Base-by-base conservation (phyloP, 64 coral and sea anemone species). In the Stichodactyla mertensii region DNA sequence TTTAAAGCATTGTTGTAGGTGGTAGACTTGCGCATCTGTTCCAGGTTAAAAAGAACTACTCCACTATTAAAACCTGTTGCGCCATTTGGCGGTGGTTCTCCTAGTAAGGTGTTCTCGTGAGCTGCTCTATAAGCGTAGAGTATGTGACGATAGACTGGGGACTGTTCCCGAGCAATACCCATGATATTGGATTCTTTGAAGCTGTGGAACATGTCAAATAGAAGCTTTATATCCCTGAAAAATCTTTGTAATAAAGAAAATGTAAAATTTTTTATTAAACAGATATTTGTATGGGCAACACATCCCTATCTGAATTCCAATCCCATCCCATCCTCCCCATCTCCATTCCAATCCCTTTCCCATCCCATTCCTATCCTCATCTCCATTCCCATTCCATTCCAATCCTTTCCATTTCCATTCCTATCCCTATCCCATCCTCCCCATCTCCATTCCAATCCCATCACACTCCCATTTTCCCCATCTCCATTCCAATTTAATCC, bases 21-120 rank as follows among this genome's bases (percentile, higher is more conserved):
- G 14, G 19, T 55, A 53, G 92, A 87, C 56, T 74, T 55, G 1
- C 92, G 89, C 84, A 98, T 98, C 7, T 84, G 86, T 52, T 81
- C 86, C 79, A 98, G 82, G 80, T 98, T 84, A 1, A 98, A 20
- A 15, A 98, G 67, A 52, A 90, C 26, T 13, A 98, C 92, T 51
- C 95, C 95, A 87, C 87, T 94, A 80, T 98, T 98, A 80, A 98
- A 98, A n/a, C 95, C 95, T 77, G 92, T 83, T 52, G 66, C 58
- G 9, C 95, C 95, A 55, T 94, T 57, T 23, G 95, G 95, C 4
- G 95, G 95, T 52, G 92, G 89, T 26, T 83, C 80, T 23, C 95
- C 95, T 59, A 94, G 9, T 86, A 79, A 89, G 16, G 95, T 94
- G 10, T 74, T 87, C 27, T 83, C 84, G 71, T 98, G 80, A 19